A percentile compares a stretch with the other conserved stretches of the same genome.
Conservation (phyloP, 2,113 vertebrate genomes). For the Mormyrus lacerda region DNA sequence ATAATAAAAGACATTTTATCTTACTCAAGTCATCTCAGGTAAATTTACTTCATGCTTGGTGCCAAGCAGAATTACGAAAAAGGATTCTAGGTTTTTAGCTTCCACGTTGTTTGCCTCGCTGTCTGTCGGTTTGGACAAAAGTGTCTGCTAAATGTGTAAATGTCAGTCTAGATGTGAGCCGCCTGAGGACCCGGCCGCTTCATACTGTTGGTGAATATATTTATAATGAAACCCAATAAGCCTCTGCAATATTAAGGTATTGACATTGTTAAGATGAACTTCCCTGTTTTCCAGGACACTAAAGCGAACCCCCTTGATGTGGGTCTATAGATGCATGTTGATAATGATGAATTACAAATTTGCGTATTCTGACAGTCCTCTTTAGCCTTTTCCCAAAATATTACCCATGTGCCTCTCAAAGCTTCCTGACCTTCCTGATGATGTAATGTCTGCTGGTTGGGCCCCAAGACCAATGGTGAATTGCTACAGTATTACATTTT, state of each 20-base stretch:
- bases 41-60: too few relatives aligned
- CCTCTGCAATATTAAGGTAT: too few relatives aligned
- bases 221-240: background rate
- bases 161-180: background rate
- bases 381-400: background rate
- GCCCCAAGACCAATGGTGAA: background rate
- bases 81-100: too few relatives aligned
- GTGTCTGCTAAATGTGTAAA: background rate
- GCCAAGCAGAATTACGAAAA: too few relatives aligned
- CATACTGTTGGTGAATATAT: background rate
- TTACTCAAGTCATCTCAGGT: too few relatives aligned
- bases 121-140: background rate
- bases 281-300: background rate
- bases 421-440: background rate
- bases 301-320: background rate
- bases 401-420: background rate
- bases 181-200: background rate
- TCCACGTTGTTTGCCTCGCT: background rate
- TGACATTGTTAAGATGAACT: too few relatives aligned
- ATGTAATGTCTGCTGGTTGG: background rate
- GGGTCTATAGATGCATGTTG: background rate
- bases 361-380: too few relatives aligned
- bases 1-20: too few relatives aligned
- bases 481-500: background rate
- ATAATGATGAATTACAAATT: too few relatives aligned